phyloP scores from a whole-genome alignment of 2,888 invertebrate species.

The Sinohyriopsis cumingii region DNA sequence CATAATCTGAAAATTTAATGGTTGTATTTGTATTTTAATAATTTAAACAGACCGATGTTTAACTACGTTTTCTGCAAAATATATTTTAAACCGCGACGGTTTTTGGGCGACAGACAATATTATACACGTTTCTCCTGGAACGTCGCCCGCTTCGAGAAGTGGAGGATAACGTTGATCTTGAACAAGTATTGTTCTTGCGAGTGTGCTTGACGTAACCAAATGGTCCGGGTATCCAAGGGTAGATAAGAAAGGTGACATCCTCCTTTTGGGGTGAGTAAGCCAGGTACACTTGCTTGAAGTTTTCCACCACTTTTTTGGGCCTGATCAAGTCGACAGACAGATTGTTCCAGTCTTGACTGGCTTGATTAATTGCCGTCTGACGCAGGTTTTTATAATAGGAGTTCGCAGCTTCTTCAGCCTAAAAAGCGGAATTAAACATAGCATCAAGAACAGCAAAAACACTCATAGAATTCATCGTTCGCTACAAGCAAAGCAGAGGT shows the following conservation, averaged over 20 bases:
- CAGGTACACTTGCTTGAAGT: slow-evolving; percentile 48
- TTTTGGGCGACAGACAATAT: no score
- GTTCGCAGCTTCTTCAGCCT: slow-evolving; percentile 46
- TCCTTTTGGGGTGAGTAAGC: slow-evolving; percentile 59
- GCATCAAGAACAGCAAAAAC: not conserved
- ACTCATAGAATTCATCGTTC: not conserved
- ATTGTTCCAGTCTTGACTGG: slow-evolving; percentile 54
- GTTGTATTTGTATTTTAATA: no score
- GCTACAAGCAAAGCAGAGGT: not conserved
- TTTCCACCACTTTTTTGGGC: slow-evolving; percentile 45
- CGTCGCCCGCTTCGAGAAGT: no score
- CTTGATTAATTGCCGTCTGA: slow-evolving; percentile 39
- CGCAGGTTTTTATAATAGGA: slow-evolving; percentile 49
- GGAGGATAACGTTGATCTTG: no score
- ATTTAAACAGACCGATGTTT: no score
- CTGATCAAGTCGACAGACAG: slow-evolving; percentile 45
- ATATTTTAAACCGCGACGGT: no score
- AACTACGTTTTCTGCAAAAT: no score
- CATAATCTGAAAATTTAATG: no score
- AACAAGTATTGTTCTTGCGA: not conserved
- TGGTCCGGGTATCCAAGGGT: slow-evolving; percentile 58
- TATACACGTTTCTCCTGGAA: no score
- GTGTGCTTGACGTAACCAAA: slow-evolving; percentile 24
- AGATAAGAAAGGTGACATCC: slow-evolving; percentile 57
- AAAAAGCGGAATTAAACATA: slow-evolving; percentile 1